These are phyloP conservation scores for Rissa tridactyla DNA, from an alignment of 2,113 vertebrate genomes.

Conservation along the genomic window DNA sequence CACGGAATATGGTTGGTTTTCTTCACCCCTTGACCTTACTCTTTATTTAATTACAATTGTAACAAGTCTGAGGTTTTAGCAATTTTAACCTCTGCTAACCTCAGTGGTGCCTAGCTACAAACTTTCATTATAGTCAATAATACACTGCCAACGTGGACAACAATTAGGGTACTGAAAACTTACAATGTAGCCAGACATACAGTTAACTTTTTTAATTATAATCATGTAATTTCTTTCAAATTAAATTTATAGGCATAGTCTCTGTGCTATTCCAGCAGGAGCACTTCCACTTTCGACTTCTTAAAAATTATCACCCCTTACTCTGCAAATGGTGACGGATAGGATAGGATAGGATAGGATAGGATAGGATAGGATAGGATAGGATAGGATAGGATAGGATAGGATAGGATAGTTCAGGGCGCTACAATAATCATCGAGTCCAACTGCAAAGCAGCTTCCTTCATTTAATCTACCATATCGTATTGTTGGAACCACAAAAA, in stretches of 20 bases:
- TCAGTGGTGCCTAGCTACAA: background rate
- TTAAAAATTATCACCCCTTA: background rate
- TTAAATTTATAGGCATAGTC: background rate
- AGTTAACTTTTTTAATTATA: background rate
- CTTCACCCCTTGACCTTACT: rapidly evolving
- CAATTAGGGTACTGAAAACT: rapidly evolving
- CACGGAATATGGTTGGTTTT: rapidly evolving
- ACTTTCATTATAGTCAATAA: background rate
- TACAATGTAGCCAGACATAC: rapidly evolving
- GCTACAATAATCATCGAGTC: rapidly evolving
- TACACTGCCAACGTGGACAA: background rate
- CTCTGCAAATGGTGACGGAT: background rate
- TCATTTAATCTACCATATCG: rapidly evolving
- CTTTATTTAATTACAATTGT: background rate
- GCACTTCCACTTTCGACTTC: background rate
- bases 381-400: background rate
- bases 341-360: no score
- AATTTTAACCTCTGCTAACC: background rate
- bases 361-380: background rate
- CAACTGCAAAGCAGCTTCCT: rapidly evolving
- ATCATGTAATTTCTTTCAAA: background rate
- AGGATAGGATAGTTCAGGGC: background rate
- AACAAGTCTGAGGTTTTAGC: background rate
- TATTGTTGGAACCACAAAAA: background rate
- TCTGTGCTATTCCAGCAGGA: background rate